Conservation (phyloP, 2,888 invertebrate species). For the Shargacucullia verbasci region DNA sequence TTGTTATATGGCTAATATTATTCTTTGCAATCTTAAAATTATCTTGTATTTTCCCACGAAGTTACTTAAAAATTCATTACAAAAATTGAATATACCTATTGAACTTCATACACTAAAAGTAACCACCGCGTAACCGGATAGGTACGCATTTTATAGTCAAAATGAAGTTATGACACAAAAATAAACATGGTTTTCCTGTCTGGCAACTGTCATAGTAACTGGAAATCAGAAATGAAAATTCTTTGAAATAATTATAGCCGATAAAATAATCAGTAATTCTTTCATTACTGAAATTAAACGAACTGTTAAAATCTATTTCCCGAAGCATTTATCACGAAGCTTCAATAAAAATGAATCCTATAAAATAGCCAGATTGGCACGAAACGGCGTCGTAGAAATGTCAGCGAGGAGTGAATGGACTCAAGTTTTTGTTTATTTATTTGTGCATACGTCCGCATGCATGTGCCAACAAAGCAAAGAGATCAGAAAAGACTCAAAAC, state of each 20-base stretch:
- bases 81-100: no score
- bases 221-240: constrained; percentile 22
- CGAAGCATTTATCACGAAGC: constrained; percentile 60
- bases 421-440: constrained; percentile 83
- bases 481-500: constrained; percentile 75
- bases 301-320: constrained; percentile 48
- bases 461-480: constrained; percentile 81
- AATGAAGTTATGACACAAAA: constrained; percentile 7
- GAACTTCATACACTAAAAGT: no score
- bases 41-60: no score
- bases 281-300: constrained; percentile 44
- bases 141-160: no score
- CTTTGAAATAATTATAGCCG: constrained; percentile 19
- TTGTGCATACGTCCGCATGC: constrained; percentile 82
- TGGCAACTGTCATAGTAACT: constrained; percentile 34
- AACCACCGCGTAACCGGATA: no score
- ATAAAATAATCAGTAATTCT: constrained; percentile 13
- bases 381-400: constrained; percentile 79
- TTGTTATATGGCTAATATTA: no score
- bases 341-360: constrained; percentile 67
- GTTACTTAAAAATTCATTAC: no score
- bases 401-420: constrained; percentile 87
- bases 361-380: constrained; percentile 78
- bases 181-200: constrained; percentile 22
- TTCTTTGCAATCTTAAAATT: no score